A percentile compares a stretch with the other conserved stretches of the same genome.
Evolutionary conservation across 1,140 invertebrate genomes (phyloP).

Genomic region (Bombus fervidus): DNA sequence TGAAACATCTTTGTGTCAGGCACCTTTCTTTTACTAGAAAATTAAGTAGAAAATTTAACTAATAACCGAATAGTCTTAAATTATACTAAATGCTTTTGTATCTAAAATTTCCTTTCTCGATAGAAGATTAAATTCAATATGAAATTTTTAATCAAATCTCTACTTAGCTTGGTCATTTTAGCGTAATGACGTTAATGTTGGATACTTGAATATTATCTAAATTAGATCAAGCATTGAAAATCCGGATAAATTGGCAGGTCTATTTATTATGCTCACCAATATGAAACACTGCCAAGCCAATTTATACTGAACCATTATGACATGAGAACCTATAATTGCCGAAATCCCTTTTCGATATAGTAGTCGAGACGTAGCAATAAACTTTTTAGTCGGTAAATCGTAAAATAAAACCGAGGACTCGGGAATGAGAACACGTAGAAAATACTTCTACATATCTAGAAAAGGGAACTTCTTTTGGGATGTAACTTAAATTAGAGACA

Average conservation of each 20-base stretch:
- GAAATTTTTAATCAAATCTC: too few relatives aligned
- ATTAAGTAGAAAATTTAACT: neutral
- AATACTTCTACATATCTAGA: conserved; percentile 36
- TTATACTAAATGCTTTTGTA: too few relatives aligned
- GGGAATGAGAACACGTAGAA: neutral
- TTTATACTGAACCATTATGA: conserved; percentile 24
- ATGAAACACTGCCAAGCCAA: conserved; percentile 60
- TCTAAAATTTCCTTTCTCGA: neutral
- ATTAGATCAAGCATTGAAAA: neutral
- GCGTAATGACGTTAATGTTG: too few relatives aligned
- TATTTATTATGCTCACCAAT: conserved; percentile 39
- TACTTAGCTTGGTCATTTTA: too few relatives aligned
- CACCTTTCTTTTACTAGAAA: too few relatives aligned
- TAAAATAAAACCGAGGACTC: neutral
- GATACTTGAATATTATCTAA: conserved; percentile 13
- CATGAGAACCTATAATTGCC: conserved; percentile 18
- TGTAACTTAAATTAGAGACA: conserved; percentile 16
- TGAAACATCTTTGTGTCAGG: too few relatives aligned
- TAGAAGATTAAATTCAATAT: neutral
- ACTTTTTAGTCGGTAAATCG: conserved; percentile 14
- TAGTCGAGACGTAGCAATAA: conserved; percentile 29
- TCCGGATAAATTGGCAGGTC: conserved; percentile 23
- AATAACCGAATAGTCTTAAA: neutral
- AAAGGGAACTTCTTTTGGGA: neutral
- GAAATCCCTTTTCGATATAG: conserved; percentile 40